Evolutionary conservation across 2,113 vertebrate genomes (phyloP), one percentile per base, ranked within the genome.

Genomic region (Corythaeola cristata): DNA sequence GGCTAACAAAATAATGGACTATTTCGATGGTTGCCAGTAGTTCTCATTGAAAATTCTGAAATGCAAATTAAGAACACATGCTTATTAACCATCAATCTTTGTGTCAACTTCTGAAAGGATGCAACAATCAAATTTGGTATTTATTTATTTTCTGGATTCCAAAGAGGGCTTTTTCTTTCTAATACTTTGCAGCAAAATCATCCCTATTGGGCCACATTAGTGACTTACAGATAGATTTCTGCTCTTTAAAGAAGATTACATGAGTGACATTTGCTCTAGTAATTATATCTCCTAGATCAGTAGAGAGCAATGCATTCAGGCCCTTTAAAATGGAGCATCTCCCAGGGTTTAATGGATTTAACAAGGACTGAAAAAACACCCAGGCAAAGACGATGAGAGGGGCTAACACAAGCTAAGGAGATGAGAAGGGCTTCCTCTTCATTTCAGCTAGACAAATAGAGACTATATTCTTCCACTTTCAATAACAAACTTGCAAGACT

Each of bases 51-150:
- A 87, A 52, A 27, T 69, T 95, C 69, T 94, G 77, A 92, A 94
- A 92, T 87, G 86, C 62, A 88, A 89, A 96, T 82, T 19, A 88
- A 44, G 89, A 85, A 82, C 77, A 93, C 17, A n/a, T 78, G 89
- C 87, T 95, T 82, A 95, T 89, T 92, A 94, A 64, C 49, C 63
- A 85, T 92, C 92, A 92, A 30, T 96, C 86, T 93, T 82, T 33
- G 62, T 93, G 94, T 85, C 94, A 87, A 11, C 52, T 94, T 89
- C 84, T 92, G 69, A 88, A 93, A 76, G 69, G 52, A 95, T 50
- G 33, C 73, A 93, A 95, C 77, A 79, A 87, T 68, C 91, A 50
- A 73, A 53, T 73, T 26, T 72, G 24, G 41, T 95, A 89, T 50
- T 90, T 91, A 78, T 76, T 93, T 88, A 21, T 82, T 80, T 90